Conservation (phyloP, 2,888 invertebrate species). For the Plusia festucae region DNA sequence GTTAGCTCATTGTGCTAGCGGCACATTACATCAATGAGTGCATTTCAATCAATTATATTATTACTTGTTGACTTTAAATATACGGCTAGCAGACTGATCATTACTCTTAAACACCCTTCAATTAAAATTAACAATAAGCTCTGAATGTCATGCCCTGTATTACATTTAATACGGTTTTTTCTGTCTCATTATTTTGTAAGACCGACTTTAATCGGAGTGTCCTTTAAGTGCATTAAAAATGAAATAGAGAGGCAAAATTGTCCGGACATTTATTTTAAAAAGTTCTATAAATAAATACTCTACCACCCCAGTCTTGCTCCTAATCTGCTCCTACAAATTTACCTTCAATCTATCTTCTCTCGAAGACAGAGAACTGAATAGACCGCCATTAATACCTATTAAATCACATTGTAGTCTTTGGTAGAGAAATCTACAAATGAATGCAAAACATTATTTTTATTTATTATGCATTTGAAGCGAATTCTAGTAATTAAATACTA, state of each 20-base stretch:
- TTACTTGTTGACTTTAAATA: neutral
- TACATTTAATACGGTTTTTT: neutral
- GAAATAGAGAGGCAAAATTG: neutral
- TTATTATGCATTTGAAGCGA: too few relatives aligned
- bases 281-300: neutral
- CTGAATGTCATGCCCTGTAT: neutral
- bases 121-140: conserved; percentile 1
- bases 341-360: too few relatives aligned
- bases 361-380: too few relatives aligned
- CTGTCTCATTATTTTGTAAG: neutral
- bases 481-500: too few relatives aligned
- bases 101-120: conserved; percentile 5
- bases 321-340: too few relatives aligned
- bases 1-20: too few relatives aligned
- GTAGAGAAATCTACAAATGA: too few relatives aligned
- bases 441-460: too few relatives aligned
- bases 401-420: too few relatives aligned
- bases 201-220: neutral
- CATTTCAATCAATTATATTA: neutral
- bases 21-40: neutral
- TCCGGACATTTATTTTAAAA: too few relatives aligned
- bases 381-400: too few relatives aligned
- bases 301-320: too few relatives aligned
- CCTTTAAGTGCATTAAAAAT: neutral
- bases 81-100: neutral